phyloP scores from a whole-genome alignment of 2,113 vertebrate species.

The Daubentonia madagascariensis region DNA sequence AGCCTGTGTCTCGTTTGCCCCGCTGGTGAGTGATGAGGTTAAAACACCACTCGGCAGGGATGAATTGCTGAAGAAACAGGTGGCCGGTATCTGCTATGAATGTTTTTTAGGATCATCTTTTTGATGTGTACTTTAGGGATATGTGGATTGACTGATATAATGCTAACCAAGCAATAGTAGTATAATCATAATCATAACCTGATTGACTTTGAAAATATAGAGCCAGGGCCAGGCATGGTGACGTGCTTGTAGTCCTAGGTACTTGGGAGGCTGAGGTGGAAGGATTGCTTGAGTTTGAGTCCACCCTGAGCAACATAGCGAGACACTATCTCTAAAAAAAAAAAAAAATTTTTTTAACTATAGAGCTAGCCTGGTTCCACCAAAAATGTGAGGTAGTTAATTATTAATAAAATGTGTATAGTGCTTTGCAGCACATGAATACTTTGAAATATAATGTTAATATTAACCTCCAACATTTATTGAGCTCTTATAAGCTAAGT shows the following conservation, averaged over 20 bases:
- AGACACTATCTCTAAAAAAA: too few species aligned
- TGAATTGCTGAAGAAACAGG: not conserved
- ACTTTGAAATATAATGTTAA: not conserved
- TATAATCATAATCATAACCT: not conserved
- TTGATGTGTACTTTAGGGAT: not conserved
- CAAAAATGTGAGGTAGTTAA: not conserved
- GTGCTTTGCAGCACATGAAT: not conserved
- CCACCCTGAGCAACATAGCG: too few species aligned
- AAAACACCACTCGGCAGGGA: not conserved
- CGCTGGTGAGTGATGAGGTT: constrained; percentile 86
- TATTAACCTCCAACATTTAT: not conserved
- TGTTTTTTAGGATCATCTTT: not conserved
- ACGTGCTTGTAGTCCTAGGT: too few species aligned
- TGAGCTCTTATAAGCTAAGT: not conserved
- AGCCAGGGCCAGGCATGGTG: not conserved
- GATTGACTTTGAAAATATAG: not conserved
- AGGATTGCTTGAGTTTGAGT: too few species aligned
- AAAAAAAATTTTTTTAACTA: too few species aligned
- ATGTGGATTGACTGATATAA: not conserved
- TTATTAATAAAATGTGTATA: not conserved
- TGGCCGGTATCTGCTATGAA: not conserved
- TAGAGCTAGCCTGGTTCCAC: not conserved
- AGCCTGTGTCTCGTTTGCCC: constrained; percentile 95
- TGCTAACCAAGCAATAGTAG: not conserved
- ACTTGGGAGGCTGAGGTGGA: too few species aligned